These are phyloP conservation scores for Gonatopus flavifemur DNA, from an alignment of 1,140 invertebrate species.

Conservation along the genomic window DNA sequence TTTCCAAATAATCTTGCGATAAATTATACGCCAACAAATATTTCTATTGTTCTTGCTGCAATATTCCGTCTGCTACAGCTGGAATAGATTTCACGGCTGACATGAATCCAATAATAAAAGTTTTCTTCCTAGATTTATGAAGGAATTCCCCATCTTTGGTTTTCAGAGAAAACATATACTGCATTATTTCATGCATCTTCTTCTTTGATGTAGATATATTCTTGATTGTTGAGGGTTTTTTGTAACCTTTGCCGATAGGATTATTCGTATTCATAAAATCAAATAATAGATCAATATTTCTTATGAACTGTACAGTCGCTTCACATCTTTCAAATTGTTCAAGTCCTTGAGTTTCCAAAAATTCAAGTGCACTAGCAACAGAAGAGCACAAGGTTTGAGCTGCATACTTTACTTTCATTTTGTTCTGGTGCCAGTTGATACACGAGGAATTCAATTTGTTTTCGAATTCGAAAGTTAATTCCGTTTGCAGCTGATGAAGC, in stretches of 20 bases:
- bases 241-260: constrained; percentile 6
- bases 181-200: not conserved
- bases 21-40: constrained; percentile 16
- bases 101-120: constrained; percentile 2
- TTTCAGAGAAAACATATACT: not conserved
- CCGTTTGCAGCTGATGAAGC: not conserved
- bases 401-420: too few species aligned
- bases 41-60: constrained; percentile 1
- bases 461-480: not conserved
- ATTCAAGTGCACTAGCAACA: not conserved
- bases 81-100: not conserved
- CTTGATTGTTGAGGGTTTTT: not conserved
- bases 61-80: not conserved
- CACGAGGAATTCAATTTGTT: constrained; percentile 4
- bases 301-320: not conserved
- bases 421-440: too few species aligned
- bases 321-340: not conserved
- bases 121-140: not conserved
- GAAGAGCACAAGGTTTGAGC: not conserved
- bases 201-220: not conserved
- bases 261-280: constrained; percentile 7
- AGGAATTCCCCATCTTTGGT: not conserved
- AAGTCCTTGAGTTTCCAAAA: not conserved
- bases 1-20: constrained; percentile 14
- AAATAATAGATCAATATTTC: not conserved